Conservation (phyloP, 1,140 invertebrate species). For the Philopotamus ludificatus region DNA sequence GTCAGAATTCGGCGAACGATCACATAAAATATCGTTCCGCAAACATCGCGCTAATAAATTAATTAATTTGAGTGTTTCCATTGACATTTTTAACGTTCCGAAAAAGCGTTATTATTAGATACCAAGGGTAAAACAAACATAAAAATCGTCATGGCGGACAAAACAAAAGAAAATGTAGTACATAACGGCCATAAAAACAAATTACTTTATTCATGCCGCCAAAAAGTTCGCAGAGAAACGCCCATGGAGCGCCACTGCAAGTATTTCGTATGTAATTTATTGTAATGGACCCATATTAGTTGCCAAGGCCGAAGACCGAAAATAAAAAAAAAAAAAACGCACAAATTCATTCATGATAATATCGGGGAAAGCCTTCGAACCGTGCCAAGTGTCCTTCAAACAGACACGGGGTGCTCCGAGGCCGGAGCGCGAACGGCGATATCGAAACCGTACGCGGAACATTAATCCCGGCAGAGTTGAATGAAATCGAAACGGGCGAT, state of each 20-base stretch:
- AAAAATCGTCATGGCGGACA: neutral
- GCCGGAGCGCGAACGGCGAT: neutral
- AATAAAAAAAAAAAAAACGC: neutral
- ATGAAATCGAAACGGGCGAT: neutral
- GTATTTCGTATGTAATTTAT: neutral
- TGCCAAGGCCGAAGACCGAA: neutral
- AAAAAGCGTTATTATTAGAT: too few relatives aligned
- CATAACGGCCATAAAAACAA: neutral
- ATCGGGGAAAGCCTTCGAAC: neutral
- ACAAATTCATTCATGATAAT: constrained; percentile 23
- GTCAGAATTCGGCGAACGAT: too few relatives aligned
- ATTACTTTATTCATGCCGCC: neutral
- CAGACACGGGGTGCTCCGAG: too few relatives aligned
- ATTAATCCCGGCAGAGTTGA: neutral
- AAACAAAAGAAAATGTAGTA: neutral
- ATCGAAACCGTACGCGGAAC: neutral
- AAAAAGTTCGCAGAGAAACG: constrained; percentile 1
- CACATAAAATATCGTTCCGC: too few relatives aligned
- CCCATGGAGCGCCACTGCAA: neutral
- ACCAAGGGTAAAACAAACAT: neutral
- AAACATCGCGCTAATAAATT: too few relatives aligned
- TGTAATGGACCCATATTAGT: neutral
- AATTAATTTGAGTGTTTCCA: too few relatives aligned
- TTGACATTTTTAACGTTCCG: too few relatives aligned
- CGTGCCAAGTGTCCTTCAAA: neutral